These are phyloP conservation scores for Clistopyga incitator DNA, from an alignment of 2,888 invertebrate genomes.

Conservation along the genomic window DNA sequence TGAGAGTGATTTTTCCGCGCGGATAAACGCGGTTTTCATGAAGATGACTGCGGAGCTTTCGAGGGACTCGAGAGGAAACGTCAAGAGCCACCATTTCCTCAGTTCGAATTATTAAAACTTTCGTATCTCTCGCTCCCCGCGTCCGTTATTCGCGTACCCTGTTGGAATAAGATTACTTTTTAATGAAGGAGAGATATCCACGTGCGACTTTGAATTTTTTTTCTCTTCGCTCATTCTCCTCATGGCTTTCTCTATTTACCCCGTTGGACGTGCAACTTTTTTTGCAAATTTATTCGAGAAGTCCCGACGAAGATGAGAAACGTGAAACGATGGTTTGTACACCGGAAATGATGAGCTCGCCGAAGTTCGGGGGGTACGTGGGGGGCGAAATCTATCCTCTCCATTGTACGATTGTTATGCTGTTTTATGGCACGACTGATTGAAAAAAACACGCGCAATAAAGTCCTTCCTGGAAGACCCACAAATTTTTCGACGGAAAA, in stretches of 20 bases:
- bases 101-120: slow-evolving; percentile 6
- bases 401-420: not conserved
- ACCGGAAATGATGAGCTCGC: not conserved
- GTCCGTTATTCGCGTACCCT: not conserved
- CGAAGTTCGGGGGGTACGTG: not conserved
- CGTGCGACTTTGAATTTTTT: not conserved
- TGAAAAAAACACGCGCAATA: not conserved
- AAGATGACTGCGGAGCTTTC: not conserved
- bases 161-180: not conserved
- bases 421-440: not conserved
- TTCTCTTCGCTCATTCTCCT: not conserved
- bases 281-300: not conserved
- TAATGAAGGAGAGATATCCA: not conserved
- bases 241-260: not conserved
- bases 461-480: not conserved
- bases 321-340: not conserved
- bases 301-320: not conserved
- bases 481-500: not conserved
- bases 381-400: not conserved
- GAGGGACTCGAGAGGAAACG: not conserved
- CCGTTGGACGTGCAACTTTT: not conserved
- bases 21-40: not conserved
- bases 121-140: not conserved
- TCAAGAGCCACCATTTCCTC: slow-evolving; percentile 1
- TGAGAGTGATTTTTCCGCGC: slow-evolving; percentile 2